Evolutionary conservation across 2,113 vertebrate species (phyloP), one percentile per base, ranked within the genome.

Genomic region (Gobio gobio): DNA sequence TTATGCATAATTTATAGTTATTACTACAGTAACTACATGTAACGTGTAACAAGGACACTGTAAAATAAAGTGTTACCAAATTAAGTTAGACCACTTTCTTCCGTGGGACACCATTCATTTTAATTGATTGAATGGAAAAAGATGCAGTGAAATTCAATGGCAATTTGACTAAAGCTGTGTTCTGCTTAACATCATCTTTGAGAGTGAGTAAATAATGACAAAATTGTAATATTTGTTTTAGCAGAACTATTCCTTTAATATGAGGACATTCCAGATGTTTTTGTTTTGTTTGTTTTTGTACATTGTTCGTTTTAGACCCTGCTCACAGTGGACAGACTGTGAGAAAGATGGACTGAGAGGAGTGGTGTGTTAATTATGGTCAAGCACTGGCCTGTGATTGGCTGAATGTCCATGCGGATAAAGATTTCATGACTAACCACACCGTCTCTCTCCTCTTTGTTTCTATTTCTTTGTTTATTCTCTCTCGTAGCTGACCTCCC

Each of bases 401-500:
- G 22, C 43, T 45, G 22, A 43, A 73, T 47, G 43, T 73, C 70
- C 5, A 47, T 47, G 10, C 43, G 7, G 40, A 73, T 73, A 47
- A 70, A 73, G 10, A 73, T 12, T 73, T 73, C 22, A 73, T 20
- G 20, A 73, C 40, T 2, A 47, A 47, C n/a, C 70, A 73, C 5
- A 3, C 40, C n/a, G 6, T 61, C 1, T 61, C 16, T 58, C 56
- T 58, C 49, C 66, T 59, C 45, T 56, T 59, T 78, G 58, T 40
- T 22, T 78, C 20, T 49, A 74, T 72, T 10, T 29, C 26, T 79
- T 61, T 66, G 51, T 83, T 29, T 64, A 40, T 36, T 77, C 80
- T 90, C 85, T 91, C 24, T 33, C 36, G 43, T 36, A 70, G 43
- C 66, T 40, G 18, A 40, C 33, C 54, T 63, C 4, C n/a, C 45